A percentile compares a stretch with the other conserved stretches of the same genome.
phyloP scores from a whole-genome alignment of 2,888 invertebrate species.

The Agrochola lota region DNA sequence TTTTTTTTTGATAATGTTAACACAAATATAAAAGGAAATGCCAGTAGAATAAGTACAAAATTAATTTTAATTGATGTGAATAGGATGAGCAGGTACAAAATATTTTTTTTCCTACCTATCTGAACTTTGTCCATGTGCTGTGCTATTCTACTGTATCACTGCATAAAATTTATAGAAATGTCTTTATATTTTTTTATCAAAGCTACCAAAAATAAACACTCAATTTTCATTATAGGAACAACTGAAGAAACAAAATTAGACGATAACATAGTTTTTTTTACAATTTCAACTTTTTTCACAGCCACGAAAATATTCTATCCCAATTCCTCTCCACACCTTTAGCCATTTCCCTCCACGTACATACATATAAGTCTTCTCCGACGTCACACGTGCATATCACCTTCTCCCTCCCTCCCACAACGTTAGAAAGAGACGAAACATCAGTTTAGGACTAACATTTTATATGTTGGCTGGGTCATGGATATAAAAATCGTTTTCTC shows the following conservation, averaged over 20 bases:
- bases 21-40: background rate
- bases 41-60: background rate
- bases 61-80: background rate
- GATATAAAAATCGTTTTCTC: constrained; percentile 90
- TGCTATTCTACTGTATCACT: background rate
- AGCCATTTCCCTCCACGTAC: constrained; percentile 78
- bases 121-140: background rate
- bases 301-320: constrained; percentile 7
- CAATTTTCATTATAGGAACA: background rate
- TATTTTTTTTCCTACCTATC: too few species aligned
- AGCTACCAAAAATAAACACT: background rate
- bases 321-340: constrained; percentile 75
- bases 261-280: too few species aligned
- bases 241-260: background rate
- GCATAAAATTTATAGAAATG: background rate
- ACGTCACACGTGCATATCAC: constrained; percentile 85
- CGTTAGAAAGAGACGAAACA: constrained; percentile 75
- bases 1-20: background rate
- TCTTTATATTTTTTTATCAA: too few species aligned
- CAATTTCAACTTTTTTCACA: background rate
- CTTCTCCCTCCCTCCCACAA: constrained; percentile 76
- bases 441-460: constrained; percentile 89
- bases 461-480: constrained; percentile 91
- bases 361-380: constrained; percentile 80
- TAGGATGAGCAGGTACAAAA: too few species aligned